Conservation (phyloP, 2,797 vertebrate genomes). For the Coregonus ussuriensis region DNA sequence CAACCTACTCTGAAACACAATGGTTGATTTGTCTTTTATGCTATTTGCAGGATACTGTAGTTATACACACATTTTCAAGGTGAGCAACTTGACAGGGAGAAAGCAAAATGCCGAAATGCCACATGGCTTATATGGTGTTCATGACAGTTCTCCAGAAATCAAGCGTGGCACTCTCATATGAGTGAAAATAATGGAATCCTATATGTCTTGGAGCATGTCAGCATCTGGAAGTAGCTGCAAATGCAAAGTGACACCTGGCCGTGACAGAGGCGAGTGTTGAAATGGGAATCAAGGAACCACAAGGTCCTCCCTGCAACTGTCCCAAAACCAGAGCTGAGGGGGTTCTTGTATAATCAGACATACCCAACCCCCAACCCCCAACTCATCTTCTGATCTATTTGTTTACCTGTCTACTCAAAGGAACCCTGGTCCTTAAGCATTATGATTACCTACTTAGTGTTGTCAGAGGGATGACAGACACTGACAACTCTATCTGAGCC, state of each 20-base stretch:
- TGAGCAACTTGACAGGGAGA: constrained; percentile 49
- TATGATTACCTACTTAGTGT: neutral
- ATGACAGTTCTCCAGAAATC: constrained; percentile 72
- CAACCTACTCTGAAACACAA: too few relatives aligned
- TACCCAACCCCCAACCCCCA: neutral
- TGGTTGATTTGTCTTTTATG: too few relatives aligned
- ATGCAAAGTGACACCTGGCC: constrained; percentile 70
- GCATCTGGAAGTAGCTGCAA: constrained; percentile 54
- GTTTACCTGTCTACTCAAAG: neutral
- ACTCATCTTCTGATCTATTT: neutral
- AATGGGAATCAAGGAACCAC: neutral
- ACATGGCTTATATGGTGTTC: constrained; percentile 30
- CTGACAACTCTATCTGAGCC: constrained; percentile 50
- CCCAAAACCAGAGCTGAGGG: neutral
- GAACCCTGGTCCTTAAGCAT: neutral
- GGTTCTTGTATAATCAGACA: neutral
- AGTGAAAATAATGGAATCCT: constrained; percentile 79
- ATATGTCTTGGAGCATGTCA: constrained; percentile 74
- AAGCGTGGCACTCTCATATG: constrained; percentile 77
- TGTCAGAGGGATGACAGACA: neutral
- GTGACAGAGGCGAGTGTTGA: constrained; percentile 20
- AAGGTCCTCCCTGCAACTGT: neutral
- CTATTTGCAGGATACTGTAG: neutral
- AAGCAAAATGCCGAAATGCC: constrained; percentile 3
- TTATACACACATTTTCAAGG: constrained; percentile 51